Base-by-base conservation (phyloP, 1,140 invertebrate genomes). In the Platyscapa corneri region DNA sequence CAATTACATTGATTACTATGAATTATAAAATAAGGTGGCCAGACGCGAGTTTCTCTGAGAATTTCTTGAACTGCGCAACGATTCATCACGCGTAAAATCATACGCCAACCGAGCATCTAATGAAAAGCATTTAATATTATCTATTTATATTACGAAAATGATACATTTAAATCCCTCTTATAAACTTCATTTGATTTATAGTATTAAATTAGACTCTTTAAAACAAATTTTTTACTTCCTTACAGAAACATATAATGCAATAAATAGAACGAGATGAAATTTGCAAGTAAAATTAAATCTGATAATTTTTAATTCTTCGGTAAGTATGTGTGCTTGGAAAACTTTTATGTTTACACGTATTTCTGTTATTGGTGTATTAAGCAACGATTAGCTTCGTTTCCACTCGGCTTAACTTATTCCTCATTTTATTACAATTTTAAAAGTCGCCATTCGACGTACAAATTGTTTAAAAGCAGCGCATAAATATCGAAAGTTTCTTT, bases 91-190 rank as follows among this genome's bases (percentile, higher is more conserved):
- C 12, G 49, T 53, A 72, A 3, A 3, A 18, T 23, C 16, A 67
- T 0, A 16, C 14, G 3, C 16, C 30, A 14, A 67, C 23, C 32
- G 3, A 72, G 27, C 14, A 42, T 74, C 39, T 42, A 42, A 74
- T 74, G 42, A 74, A 7, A 42, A 27, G 37, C 20, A n/a, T 42
- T 74, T 74, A n/a, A n/a, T 74, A n/a, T 74, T 42, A 74, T 74
- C 27, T 6, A n/a, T n/a, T n/a, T n/a, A n/a, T 8, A 42, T 74
- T 39, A 37, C 14, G 39, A 74, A 74, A 74, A 74, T 42, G 34
- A 39, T 2, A 46, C 42, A 39, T 32, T 30, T 72, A 72, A 39
- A 72, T 39, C 16, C 20, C 32, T 34, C 34, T 32, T 67, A 12
- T 37, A 72, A 14, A 23, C 23, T 0, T 23, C 5, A 20, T 23